Base-by-base conservation (phyloP, 1,140 invertebrate genomes). In the Aphis gossypii region DNA sequence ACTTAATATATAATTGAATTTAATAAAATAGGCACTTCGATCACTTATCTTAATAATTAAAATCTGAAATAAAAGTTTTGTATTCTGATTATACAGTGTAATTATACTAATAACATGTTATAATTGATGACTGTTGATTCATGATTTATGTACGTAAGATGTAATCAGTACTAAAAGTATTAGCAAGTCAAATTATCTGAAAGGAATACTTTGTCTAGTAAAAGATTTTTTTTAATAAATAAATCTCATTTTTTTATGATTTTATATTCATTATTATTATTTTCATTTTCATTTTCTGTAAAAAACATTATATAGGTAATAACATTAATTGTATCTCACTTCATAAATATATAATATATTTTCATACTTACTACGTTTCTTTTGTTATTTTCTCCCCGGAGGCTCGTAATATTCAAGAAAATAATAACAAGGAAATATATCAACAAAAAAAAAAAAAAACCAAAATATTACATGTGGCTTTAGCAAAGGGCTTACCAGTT, bases 401-500 rank as follows among this genome's bases (percentile, higher is more conserved):
- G 48, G 23, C 48, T 84, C 25, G 82, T 93, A 93, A 86, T 86
- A 86, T 93, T 86, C 82, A 54, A 93, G 35, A 93, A 76, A 93
- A 93, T 86, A 93, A 93, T 93, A 93, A 93, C 38, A 86, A 86
- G 82, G 48, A 54, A 84, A 86, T 86, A 86, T 51, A 84, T 84
- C 51, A 93, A 56, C 46, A 30, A 86, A 41, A 86, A 38, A 93
- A 84, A n/a, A 41, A 86, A 41, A 86, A 84, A n/a, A 54, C 14
- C 23, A 11, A 48, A 38, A 86, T 93, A 86, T 56, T 93, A 86
- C 48, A 56, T 86, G 48, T 83, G 92, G 51, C 82, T 93, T 86
- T 93, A 93, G 82, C 82, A 44, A 35, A 84, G 44, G 48, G 35
- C 82, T 86, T 54, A 51, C 38, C 44, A 21, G n/a, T 90, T n/a